phyloP scores from a whole-genome alignment of 1,140 invertebrate species.

The Magallana ariakensis region DNA sequence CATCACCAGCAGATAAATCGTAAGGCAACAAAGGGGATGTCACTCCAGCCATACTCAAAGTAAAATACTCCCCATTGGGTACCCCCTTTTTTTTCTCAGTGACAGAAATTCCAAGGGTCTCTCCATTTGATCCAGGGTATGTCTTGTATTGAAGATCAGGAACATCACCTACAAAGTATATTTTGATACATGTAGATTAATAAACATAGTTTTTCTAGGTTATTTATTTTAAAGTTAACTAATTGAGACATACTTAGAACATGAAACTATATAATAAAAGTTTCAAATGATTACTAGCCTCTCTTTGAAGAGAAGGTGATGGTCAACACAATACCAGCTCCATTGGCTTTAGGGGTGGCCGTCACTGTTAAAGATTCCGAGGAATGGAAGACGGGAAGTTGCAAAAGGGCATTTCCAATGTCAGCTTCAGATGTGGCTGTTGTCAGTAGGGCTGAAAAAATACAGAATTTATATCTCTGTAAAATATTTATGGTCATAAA shows the following conservation, averaged over 20 bases:
- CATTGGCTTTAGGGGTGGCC: neutral
- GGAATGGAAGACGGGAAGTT: constrained; percentile 40
- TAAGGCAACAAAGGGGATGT: constrained; percentile 53
- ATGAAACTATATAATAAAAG: no score
- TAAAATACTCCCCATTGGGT: constrained; percentile 56
- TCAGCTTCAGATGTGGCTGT: constrained; percentile 15
- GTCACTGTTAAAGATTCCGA: constrained; percentile 48
- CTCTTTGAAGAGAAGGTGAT: constrained; percentile 52
- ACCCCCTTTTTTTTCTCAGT: constrained; percentile 57
- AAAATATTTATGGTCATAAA: no score
- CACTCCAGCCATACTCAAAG: constrained; percentile 56
- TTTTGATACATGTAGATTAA: no score
- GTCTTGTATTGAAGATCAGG: constrained; percentile 19
- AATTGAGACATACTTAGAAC: no score
- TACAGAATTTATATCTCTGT: neutral
- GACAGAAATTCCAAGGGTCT: constrained; percentile 52
- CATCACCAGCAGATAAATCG: constrained; percentile 54
- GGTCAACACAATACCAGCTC: constrained; percentile 22
- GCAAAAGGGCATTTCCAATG: constrained; percentile 43
- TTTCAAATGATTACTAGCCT: constrained; percentile 12
- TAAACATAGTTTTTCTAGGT: no score
- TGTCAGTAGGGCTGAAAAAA: constrained; percentile 37
- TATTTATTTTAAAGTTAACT: no score
- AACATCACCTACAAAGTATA: constrained; percentile 52
- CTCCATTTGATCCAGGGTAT: constrained; percentile 29